A percentile compares a stretch with the other conserved stretches of the same genome.
These are phyloP conservation scores for Rafetus swinhoei DNA, from an alignment of 2,113 vertebrate species.

Conservation along the genomic window DNA sequence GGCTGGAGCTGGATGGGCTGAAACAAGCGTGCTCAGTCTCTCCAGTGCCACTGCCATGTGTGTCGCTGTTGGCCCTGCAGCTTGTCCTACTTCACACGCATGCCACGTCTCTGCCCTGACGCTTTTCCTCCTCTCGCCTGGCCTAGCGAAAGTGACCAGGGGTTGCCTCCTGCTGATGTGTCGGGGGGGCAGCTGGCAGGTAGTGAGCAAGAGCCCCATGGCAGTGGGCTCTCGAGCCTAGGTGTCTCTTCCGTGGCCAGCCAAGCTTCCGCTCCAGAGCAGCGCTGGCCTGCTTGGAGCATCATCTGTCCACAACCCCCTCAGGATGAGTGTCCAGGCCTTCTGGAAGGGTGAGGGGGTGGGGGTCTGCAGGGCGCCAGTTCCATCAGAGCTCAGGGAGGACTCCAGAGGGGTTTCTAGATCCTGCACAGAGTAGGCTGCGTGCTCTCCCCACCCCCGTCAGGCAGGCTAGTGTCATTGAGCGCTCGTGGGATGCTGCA, in stretches of 20 bases:
- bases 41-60: background rate
- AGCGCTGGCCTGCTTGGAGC: background rate
- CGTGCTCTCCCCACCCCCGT: conserved; percentile 26
- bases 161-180: background rate
- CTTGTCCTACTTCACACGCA: background rate
- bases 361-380: background rate
- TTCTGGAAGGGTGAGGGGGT: conserved; percentile 1
- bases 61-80: background rate
- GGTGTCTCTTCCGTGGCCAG: background rate
- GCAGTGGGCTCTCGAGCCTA: background rate
- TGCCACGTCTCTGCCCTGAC: background rate
- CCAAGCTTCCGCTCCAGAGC: background rate
- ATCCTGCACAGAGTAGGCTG: background rate
- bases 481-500: background rate
- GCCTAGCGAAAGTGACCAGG: background rate
- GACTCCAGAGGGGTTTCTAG: conserved; percentile 59
- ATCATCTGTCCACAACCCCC: background rate
- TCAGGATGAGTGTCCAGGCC: background rate
- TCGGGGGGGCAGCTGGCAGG: background rate
- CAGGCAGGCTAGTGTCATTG: background rate
- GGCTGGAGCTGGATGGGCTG: conserved; percentile 34
- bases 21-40: accelerated
- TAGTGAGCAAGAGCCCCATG: background rate
- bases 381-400: conserved; percentile 69
- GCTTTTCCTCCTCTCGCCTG: background rate